A percentile compares a stretch with the other conserved stretches of the same genome.
phyloP scores from a whole-genome alignment of 2,113 vertebrate species.

The Leptodactylus fuscus region DNA sequence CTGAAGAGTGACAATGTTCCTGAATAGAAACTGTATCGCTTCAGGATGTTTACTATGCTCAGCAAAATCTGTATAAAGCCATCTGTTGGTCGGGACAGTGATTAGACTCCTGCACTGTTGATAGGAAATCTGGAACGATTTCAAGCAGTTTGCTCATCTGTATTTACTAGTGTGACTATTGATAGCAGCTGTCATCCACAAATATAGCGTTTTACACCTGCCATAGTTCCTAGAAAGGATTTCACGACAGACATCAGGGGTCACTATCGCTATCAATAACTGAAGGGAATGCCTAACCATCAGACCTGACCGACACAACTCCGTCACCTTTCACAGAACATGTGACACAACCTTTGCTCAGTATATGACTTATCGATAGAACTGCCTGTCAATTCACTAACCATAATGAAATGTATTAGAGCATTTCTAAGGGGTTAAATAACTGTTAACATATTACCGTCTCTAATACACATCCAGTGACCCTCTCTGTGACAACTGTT shows the following conservation, averaged over 20 bases:
- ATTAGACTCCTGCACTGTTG: not conserved
- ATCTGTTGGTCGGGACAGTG: not conserved
- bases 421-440: no score
- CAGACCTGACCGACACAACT: not conserved
- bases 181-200: not conserved
- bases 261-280: not conserved
- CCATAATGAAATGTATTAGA: no score
- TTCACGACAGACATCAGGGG: not conserved
- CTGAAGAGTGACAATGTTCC: no score
- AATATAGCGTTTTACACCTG: not conserved
- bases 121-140: not conserved
- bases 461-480: not conserved
- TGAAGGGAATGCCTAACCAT: not conserved
- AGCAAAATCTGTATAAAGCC: not conserved
- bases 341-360: not conserved
- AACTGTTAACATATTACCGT: no score
- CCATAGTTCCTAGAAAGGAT: not conserved
- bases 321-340: not conserved
- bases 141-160: not conserved
- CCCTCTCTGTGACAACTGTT: no score
- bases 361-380: not conserved
- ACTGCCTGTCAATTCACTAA: no score
- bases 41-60: not conserved
- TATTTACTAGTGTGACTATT: conserved; percentile 21
- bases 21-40: not conserved